Evolutionary conservation across 2,888 invertebrate genomes (phyloP).

Genomic region (Drosophila birchii): DNA sequence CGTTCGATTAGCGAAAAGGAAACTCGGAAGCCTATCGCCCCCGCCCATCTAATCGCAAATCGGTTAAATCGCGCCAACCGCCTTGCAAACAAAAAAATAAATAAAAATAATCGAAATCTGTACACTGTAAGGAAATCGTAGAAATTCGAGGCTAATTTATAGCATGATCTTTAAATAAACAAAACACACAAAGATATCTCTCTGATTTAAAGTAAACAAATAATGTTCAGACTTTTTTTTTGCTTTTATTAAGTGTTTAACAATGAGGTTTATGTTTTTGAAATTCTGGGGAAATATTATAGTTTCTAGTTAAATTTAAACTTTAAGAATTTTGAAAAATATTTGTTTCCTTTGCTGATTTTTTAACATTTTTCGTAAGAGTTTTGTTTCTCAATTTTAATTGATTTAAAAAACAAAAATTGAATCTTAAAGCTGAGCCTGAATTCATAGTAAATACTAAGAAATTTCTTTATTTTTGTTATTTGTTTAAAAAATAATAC

Average conservation of each 20-base stretch:
- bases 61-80: conserved; percentile 6
- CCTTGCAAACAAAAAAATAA: conserved; percentile 20
- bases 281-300: not conserved
- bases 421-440: too few relatives aligned
- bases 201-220: not conserved
- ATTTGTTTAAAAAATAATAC: too few relatives aligned
- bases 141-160: not conserved
- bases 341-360: not conserved
- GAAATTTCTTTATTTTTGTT: too few relatives aligned
- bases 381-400: not conserved
- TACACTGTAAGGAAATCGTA: conserved; percentile 18
- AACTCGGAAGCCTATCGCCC: conserved; percentile 40
- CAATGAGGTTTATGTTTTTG: not conserved
- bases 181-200: not conserved
- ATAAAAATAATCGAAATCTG: conserved; percentile 10
- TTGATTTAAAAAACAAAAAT: too few relatives aligned
- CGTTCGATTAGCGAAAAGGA: conserved; percentile 28
- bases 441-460: too few relatives aligned
- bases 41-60: conserved; percentile 33
- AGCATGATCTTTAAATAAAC: conserved; percentile 7
- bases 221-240: not conserved
- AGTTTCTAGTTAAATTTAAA: not conserved
- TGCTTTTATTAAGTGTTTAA: not conserved
- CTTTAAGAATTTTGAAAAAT: not conserved
- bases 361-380: not conserved